phyloP scores from a whole-genome alignment of 2,113 vertebrate species.

The Picathartes gymnocephalus region DNA sequence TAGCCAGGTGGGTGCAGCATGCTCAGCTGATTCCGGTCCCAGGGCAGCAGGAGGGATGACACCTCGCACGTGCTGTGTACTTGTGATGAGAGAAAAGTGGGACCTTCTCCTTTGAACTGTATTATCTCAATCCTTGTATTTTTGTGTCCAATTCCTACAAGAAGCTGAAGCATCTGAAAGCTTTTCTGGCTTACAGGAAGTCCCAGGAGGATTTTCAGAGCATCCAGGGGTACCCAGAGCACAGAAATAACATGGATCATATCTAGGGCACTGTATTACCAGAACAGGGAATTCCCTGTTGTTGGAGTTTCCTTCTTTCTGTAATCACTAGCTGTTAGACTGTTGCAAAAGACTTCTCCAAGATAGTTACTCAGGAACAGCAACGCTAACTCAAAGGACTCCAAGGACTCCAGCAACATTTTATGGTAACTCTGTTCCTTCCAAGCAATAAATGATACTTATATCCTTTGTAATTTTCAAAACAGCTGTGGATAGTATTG shows the following conservation, averaged over 20 bases:
- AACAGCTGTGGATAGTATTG: not conserved
- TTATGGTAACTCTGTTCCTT: not conserved
- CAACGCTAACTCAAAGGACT: not conserved
- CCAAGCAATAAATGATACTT: not conserved
- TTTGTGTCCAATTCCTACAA: not conserved
- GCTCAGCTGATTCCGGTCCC: accelerated
- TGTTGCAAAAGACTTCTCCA: not conserved
- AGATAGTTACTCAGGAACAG: not conserved
- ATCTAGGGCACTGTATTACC: not conserved
- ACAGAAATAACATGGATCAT: not conserved
- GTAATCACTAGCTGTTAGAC: not conserved
- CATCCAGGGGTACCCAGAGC: not conserved
- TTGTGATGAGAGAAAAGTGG: not conserved
- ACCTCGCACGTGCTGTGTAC: not conserved
- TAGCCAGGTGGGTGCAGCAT: no score
- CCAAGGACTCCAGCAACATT: not conserved
- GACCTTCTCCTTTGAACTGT: not conserved
- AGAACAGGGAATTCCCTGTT: not conserved
- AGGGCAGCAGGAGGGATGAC: not conserved
- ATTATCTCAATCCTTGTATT: accelerated
- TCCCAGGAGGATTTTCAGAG: not conserved
- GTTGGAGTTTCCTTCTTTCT: not conserved
- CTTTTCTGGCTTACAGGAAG: not conserved
- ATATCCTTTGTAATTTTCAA: not conserved
- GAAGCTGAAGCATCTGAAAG: not conserved